These are phyloP conservation scores for Malthinus seriepunctatus DNA, from an alignment of 2,888 invertebrate species.

Conservation along the genomic window DNA sequence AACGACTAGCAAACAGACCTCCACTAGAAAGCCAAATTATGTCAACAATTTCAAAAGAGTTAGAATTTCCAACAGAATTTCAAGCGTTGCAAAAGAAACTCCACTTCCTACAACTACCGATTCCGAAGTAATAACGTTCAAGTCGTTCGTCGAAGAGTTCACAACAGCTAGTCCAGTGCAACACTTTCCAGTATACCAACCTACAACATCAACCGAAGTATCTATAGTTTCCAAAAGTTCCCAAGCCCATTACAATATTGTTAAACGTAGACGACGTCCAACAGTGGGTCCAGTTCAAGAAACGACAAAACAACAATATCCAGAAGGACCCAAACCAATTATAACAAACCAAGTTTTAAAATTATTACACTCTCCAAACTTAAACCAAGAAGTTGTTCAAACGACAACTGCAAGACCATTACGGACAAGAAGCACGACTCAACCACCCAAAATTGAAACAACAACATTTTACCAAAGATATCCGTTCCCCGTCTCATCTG, in stretches of 20 bases:
- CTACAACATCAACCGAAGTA: constrained; percentile 7
- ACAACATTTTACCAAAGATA: not conserved
- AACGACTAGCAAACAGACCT: no score
- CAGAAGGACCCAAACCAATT: constrained; percentile 34
- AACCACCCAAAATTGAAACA: not conserved
- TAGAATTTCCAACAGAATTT: no score
- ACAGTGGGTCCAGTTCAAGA: constrained; percentile 11
- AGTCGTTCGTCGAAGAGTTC: not conserved
- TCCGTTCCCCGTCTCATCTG: not conserved
- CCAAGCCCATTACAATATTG: constrained; percentile 2
- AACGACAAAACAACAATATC: constrained; percentile 41
- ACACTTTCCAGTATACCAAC: not conserved
- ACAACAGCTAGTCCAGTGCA: not conserved
- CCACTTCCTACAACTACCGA: constrained; percentile 1
- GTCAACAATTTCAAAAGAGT: no score
- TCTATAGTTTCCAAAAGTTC: constrained; percentile 10
- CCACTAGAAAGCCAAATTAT: no score
- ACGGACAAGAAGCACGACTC: not conserved
- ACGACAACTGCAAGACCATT: not conserved
- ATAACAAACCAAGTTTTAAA: constrained; percentile 16
- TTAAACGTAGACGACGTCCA: constrained; percentile 11
- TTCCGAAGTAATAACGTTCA: not conserved
- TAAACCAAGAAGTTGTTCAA: constrained; percentile 9
- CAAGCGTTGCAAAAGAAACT: no score
- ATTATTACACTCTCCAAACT: constrained; percentile 30